Base-by-base conservation (phyloP, 2,888 invertebrate genomes). In the Fragum fragum region DNA sequence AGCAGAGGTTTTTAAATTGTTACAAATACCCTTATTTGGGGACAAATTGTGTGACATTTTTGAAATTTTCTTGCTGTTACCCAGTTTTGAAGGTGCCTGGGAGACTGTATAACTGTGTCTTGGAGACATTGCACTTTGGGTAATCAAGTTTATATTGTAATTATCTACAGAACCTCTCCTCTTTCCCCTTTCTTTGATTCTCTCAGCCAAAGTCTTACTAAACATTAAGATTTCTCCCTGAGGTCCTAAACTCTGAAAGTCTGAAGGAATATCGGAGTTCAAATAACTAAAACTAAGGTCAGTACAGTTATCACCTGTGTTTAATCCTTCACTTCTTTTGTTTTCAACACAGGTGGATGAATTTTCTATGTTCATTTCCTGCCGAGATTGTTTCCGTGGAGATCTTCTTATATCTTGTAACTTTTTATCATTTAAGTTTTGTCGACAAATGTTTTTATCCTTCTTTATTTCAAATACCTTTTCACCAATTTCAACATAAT, bases 151-250 rank as follows among this genome's bases (percentile, higher is more conserved):
- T n/a, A 84, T 5, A 73, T 78, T 84, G 39, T 81, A 78, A 9
- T 68, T 61, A 23, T 63, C 66, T 0, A 78, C 75, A 23, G 70
- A 76, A 26, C 42, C 39, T 9, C 42, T n/a, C 11, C 66, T 39
- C 9, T 42, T 42, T 1, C 66, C 66, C 28, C 85, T 74, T 29
- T 82, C 77, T 36, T 85, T 85, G 21, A 85, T 79, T 28, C 85
- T 74, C n/a, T 85, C 85, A 36, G 85, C 85, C 32, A 85, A 73
- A 32, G 82, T 78, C 47, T 82, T 82, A 18, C 74, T 77, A 61
- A 77, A 81, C 28, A 42, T 74, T 14, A 74, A 32, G 0, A 75
- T 21, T 16, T 74, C 70, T 7, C 75, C 81, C 5, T 71, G 32
- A n/a, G 42, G 28, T n/a, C 61, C 70, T n/a, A 52, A 47, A 55